A percentile compares a stretch with the other conserved stretches of the same genome.
Conservation (phyloP, 1,140 invertebrate genomes). For the Drosophila kanapiae region DNA sequence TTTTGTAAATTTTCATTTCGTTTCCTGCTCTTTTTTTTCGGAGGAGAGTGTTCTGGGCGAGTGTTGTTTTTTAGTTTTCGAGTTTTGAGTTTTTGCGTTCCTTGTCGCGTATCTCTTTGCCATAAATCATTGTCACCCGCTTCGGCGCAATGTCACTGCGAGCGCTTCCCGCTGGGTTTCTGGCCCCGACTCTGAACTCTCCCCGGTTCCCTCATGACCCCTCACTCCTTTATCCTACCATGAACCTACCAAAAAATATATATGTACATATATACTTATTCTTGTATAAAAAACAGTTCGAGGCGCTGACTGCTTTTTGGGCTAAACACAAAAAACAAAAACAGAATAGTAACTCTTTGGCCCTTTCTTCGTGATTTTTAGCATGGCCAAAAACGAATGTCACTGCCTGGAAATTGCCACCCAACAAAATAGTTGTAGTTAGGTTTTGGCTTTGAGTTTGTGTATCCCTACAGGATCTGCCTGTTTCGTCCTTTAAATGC, state of each 20-base stretch:
- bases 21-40: slow-evolving; percentile 29
- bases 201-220: slow-evolving; percentile 1
- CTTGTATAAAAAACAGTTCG: slow-evolving; percentile 19
- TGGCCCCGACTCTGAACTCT: slow-evolving; percentile 39
- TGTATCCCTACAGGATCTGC: background rate
- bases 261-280: background rate
- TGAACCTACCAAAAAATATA: slow-evolving; percentile 29
- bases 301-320: slow-evolving; percentile 31
- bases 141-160: slow-evolving; percentile 83
- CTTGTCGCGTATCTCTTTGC: slow-evolving; percentile 84
- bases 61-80: slow-evolving; percentile 47
- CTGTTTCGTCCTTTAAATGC: slow-evolving; percentile 43
- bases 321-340: slow-evolving; percentile 7
- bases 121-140: slow-evolving; percentile 85
- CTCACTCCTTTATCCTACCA: slow-evolving; percentile 26
- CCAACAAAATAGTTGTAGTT: slow-evolving; percentile 11
- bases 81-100: slow-evolving; percentile 71
- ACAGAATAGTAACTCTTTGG: slow-evolving; percentile 16
- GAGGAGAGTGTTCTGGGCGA: slow-evolving; percentile 29
- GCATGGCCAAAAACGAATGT: slow-evolving; percentile 41
- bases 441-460: background rate
- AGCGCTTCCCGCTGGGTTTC: slow-evolving; percentile 78
- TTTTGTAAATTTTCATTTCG: slow-evolving; percentile 27
- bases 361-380: slow-evolving; percentile 17
- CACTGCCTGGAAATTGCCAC: slow-evolving; percentile 58